A percentile compares a stretch with the other conserved stretches of the same genome.
These are phyloP conservation scores for Parapristionchus giblindavisi DNA, from an alignment of 2,888 invertebrate species.

Conservation along the genomic window DNA sequence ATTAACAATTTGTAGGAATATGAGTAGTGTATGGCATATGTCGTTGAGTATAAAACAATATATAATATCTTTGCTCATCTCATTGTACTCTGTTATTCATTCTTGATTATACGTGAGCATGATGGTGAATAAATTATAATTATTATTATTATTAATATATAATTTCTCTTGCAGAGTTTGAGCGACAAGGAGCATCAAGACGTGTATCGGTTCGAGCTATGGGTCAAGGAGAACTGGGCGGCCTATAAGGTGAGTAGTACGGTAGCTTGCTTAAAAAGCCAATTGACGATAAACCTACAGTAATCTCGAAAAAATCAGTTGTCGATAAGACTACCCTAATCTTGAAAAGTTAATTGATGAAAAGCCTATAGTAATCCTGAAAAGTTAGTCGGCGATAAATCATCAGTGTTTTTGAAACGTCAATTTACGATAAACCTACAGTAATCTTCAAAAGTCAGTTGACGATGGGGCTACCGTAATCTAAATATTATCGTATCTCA, in stretches of 20 bases:
- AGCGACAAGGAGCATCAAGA: conserved; percentile 81
- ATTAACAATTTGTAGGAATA: too few species aligned
- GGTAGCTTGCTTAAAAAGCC: not conserved
- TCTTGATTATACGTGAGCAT: too few species aligned
- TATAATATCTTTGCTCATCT: too few species aligned
- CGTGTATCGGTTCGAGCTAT: conserved; percentile 81
- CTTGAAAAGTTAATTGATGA: not conserved
- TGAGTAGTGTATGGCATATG: too few species aligned
- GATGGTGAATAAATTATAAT: too few species aligned
- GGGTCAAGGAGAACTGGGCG: conserved; percentile 83
- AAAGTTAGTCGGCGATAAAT: not conserved
- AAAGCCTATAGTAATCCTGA: too few species aligned
- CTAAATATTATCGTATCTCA: too few species aligned
- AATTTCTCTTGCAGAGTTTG: conserved; percentile 70
- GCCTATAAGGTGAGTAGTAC: conserved; percentile 77
- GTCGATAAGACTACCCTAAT: not conserved
- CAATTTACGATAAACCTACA: not conserved
- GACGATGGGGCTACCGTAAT: not conserved
- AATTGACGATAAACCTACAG: conserved; percentile 3
- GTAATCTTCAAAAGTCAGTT: not conserved
- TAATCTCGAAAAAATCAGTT: not conserved
- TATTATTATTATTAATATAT: not conserved
- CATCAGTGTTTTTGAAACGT: too few species aligned
- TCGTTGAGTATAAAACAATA: too few species aligned
- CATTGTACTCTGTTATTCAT: too few species aligned